Base-by-base conservation (phyloP, 2,113 vertebrate genomes). In the Toxotes jaculatrix region DNA sequence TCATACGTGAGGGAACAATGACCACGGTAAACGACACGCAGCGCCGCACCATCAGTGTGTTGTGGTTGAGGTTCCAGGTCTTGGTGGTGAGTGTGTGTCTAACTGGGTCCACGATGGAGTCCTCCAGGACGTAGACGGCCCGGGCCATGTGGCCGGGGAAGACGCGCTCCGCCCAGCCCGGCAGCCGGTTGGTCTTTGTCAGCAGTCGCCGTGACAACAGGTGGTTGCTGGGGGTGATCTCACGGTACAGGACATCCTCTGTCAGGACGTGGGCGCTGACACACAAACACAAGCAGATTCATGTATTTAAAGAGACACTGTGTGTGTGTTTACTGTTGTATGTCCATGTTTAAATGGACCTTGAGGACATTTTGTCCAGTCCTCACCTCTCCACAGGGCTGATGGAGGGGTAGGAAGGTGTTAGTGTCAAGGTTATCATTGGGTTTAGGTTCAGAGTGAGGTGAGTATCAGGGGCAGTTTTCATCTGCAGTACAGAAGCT, bases 31-130 rank as follows among this genome's bases (percentile, higher is more conserved):
- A 17, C 16, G 13, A 45, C 43, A 14, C 3, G 43, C 16, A 2
- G 0, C 12, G 56, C 16, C 72, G 66, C 42, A 94, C 94, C 94
- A 95, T 93, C 45, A 95, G 67, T 0, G 49, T 93, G 19, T 89
- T 88, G 72, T 95, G 94, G 82, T 95, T 95, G 16, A 95, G 51
- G 79, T 95, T 95, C 93, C 93, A 94, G 27, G 91, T 94, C 53
- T 88, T 82, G 3, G 91, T 94, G 64, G 76, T 91, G 21, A 95
- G 74, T 0, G 84, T 91, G 62, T 84, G 82, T 12, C 66, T 77
- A 0, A 67, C 27, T 1, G 83, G 92, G 83, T 95, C 92, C 3
- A 95, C 85, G 3, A 93, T 67, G 8, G 94, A 94, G 70, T 95
- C 94, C 84, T 95, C 94, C 42, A 95, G 60, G 45, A 95, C 88